Conservation (phyloP, 2,888 invertebrate species). For the Pachliopta kotzebuea region DNA sequence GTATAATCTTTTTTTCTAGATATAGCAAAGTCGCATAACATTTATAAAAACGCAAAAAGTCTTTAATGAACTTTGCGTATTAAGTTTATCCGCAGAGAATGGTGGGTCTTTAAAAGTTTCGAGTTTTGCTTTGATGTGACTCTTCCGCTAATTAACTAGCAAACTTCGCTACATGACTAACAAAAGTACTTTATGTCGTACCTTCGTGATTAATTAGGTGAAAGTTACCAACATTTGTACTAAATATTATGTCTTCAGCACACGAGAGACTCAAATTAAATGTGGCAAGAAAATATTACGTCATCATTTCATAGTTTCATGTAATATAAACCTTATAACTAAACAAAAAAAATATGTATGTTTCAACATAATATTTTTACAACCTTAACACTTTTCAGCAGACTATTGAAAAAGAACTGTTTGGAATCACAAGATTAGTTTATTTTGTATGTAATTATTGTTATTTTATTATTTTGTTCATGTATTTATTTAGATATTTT, state of each 20-base stretch:
- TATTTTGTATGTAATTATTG: no score
- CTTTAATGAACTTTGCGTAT: not conserved
- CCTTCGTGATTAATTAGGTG: conserved; percentile 22
- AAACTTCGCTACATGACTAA: conserved; percentile 23
- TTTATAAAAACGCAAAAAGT: not conserved
- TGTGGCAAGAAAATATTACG: conserved; percentile 3
- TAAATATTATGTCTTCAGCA: conserved; percentile 8
- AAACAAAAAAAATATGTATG: no score
- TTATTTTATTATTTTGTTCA: no score
- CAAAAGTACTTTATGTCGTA: conserved; percentile 22
- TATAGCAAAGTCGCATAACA: not conserved
- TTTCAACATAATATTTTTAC: no score
- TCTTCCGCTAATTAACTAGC: conserved; percentile 28
- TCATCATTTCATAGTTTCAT: not conserved
- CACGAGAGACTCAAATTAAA: conserved; percentile 12
- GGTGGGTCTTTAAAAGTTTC: conserved; percentile 25
- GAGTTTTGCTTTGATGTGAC: conserved; percentile 25
- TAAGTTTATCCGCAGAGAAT: conserved; percentile 15
- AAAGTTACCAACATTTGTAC: conserved; percentile 20
- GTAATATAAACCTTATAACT: no score
- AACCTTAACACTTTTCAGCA: no score
- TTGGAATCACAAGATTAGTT: no score
- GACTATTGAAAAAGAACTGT: no score
- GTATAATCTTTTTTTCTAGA: no score
- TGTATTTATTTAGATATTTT: no score